These are phyloP conservation scores for Harlomillsia oculata DNA, from an alignment of 1,140 invertebrate species.

Conservation along the genomic window DNA sequence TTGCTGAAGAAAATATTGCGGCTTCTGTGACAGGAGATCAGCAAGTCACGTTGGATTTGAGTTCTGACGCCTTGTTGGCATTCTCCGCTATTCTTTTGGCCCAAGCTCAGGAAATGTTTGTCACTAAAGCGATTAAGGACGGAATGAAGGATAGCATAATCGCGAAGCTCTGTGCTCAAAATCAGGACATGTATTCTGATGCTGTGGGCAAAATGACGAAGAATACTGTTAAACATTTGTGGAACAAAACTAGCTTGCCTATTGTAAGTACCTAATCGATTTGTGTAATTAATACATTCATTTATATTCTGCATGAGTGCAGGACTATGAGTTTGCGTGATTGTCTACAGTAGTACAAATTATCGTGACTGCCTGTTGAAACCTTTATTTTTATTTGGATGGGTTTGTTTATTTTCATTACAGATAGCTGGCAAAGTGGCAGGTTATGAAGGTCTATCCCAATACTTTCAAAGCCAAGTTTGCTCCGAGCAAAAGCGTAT, in stretches of 20 bases:
- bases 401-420: conserved; percentile 27
- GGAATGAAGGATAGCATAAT: conserved; percentile 59
- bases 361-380: no score
- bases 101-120: conserved; percentile 95
- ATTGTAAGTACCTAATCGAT: conserved; percentile 44
- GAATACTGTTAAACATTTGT: conserved; percentile 68
- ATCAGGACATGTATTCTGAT: conserved; percentile 87
- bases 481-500: conserved; percentile 68
- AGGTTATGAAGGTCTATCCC: conserved; percentile 73
- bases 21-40: conserved; percentile 82
- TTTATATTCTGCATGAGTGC: no score
- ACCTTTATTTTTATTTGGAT: neutral
- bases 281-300: no score
- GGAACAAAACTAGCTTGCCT: conserved; percentile 79
- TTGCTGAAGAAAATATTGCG: conserved; percentile 68
- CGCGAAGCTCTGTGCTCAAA: conserved; percentile 83
- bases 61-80: conserved; percentile 78
- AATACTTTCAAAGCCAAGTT: conserved; percentile 78
- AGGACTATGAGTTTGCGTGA: neutral
- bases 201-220: conserved; percentile 77
- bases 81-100: conserved; percentile 85
- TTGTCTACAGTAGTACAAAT: neutral
- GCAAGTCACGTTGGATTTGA: conserved; percentile 79
- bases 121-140: conserved; percentile 86
- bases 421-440: conserved; percentile 76